Percentiles rank a stretch among this genome's conserved stretches.
These are phyloP conservation scores for Baryphthengus martii DNA, from an alignment of 2,113 vertebrate species.

Conservation along the genomic window DNA sequence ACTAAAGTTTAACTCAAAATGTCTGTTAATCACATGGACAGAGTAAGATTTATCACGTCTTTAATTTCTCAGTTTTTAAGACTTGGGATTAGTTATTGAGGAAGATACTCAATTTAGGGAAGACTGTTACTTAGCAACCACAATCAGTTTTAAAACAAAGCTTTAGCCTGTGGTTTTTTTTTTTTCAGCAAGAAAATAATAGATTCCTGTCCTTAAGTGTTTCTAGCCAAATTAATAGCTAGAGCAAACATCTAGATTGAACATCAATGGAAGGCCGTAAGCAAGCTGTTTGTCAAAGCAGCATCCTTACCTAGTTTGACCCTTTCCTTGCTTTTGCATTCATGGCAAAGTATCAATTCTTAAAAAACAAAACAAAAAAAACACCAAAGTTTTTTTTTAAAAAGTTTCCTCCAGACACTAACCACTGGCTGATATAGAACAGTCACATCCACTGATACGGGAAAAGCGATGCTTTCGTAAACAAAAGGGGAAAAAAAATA, in stretches of 20 bases:
- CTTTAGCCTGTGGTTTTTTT: background rate
- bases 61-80: conserved; percentile 38
- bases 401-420: background rate
- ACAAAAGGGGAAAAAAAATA: background rate
- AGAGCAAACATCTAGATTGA: background rate
- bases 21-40: background rate
- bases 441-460: background rate
- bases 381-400: background rate
- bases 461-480: background rate
- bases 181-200: background rate
- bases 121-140: conserved; percentile 50
- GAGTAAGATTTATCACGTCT: background rate
- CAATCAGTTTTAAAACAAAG: conserved; percentile 46
- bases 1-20: background rate
- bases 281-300: background rate
- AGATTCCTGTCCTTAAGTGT: background rate
- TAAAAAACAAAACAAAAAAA: background rate
- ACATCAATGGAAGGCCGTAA: background rate
- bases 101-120: conserved; percentile 10
- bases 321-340: background rate
- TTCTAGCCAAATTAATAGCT: conserved; percentile 13
- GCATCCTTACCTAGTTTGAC: background rate
- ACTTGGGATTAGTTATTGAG: background rate
- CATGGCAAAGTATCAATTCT: background rate
- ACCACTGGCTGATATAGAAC: background rate